A percentile compares a stretch with the other conserved stretches of the same genome.
phyloP scores from a whole-genome alignment of 2,888 invertebrate species.

The Malthinus seriepunctatus region DNA sequence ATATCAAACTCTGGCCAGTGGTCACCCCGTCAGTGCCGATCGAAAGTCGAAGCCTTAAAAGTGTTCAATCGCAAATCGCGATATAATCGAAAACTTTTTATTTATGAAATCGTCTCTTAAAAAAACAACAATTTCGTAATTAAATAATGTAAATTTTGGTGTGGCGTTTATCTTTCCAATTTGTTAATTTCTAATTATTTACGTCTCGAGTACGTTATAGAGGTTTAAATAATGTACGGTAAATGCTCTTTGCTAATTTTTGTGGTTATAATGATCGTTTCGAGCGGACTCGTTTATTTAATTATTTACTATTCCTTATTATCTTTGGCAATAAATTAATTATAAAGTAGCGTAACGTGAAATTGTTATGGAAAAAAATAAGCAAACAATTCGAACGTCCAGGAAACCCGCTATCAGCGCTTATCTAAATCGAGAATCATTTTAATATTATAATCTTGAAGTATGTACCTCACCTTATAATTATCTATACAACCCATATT shows the following conservation, averaged over 20 bases:
- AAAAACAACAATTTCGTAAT: neutral
- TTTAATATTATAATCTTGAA: conserved; percentile 36
- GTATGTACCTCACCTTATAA: conserved; percentile 44
- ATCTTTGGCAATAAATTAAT: conserved; percentile 29
- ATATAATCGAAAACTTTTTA: neutral
- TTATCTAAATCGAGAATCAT: conserved; percentile 25
- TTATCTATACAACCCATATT: conserved; percentile 49
- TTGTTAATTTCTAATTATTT: conserved; percentile 8
- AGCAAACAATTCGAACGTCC: conserved; percentile 9
- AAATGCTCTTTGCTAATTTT: conserved; percentile 26
- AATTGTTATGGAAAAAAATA: neutral
- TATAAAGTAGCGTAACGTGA: neutral
- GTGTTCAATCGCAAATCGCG: conserved; percentile 11
- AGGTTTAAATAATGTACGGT: conserved; percentile 9
- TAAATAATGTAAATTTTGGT: conserved; percentile 10
- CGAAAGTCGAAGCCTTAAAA: conserved; percentile 25
- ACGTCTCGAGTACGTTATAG: neutral
- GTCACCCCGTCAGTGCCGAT: conserved; percentile 46
- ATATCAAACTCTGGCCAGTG: conserved; percentile 52
- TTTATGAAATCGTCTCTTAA: neutral
- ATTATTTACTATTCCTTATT: conserved; percentile 40
- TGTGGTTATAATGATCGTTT: conserved; percentile 41
- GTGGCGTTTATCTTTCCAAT: conserved; percentile 13
- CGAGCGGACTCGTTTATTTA: conserved; percentile 45
- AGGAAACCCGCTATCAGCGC: conserved; percentile 25